Base-by-base conservation (phyloP, 2,113 vertebrate genomes). In the Corvus cornix region DNA sequence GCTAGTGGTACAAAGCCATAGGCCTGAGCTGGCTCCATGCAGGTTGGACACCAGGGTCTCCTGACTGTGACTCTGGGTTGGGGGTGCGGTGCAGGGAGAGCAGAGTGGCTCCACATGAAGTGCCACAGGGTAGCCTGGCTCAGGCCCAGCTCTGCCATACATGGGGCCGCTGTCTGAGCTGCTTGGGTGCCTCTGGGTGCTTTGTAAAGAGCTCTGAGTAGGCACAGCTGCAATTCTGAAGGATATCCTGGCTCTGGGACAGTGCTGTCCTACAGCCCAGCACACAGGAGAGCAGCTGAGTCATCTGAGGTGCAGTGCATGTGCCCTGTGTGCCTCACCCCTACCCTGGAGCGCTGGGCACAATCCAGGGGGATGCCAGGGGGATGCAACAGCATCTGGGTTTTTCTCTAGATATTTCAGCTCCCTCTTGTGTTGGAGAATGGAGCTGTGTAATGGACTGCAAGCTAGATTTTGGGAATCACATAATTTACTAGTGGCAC, bases 371-470 rank as follows among this genome's bases (percentile, higher is more conserved):
- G 27, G 9, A 10, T 49, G 72, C 53, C 39, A 44, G 69, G 69
- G 56, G 59, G 55, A 53, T 53, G 64, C 64, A 46, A 48, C 39
- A 62, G n/a, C 16, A 7, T 16, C 35, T 43, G 43, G 17, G 8
- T 8, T 62, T 67, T 78, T 72, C 72, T 89, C 31, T 13, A 87
- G 93, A 84, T 89, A 79, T 97, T 87, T 94, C 94, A 95, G 94
- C 95, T 96, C 92, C 95, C 94, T 87, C 94, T 97, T 90, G 90
- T 93, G 94, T 93, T 94, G 74, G 78, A 93, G 78, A 90, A 85
- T 23, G 48, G 73, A 89, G 76, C 76, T 67, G 22, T 58, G 48
- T 84, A 56, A 55, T 46, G 49, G 62, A 33, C 43, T 82, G 64
- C 8, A 52, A 75, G 4, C 6, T 28, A 44, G 6, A 48, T 68